Conservation (phyloP, 1,140 invertebrate genomes). For the Macrosteles quadrilineatus region DNA sequence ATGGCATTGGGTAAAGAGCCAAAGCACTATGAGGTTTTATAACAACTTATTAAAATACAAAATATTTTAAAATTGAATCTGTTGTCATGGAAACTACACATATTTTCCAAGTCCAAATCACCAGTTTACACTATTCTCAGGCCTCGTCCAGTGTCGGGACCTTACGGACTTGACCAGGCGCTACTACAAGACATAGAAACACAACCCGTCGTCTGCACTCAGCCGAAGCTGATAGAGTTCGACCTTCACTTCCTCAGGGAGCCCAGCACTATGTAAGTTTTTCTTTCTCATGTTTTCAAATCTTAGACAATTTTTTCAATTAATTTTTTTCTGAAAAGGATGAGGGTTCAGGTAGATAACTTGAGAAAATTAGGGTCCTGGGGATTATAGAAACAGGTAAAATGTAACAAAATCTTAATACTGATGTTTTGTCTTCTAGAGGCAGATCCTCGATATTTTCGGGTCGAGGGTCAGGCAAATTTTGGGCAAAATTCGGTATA, state of each 20-base stretch:
- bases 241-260: constrained; percentile 39
- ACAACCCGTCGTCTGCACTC: neutral
- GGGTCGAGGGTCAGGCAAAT: too few relatives aligned
- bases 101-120: neutral
- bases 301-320: neutral
- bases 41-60: neutral
- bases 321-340: too few relatives aligned
- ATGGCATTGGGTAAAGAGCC: too few relatives aligned
- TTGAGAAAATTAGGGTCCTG: too few relatives aligned
- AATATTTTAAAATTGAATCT: neutral
- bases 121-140: neutral
- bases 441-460: too few relatives aligned
- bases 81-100: constrained; percentile 3
- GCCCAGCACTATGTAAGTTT: constrained; percentile 29
- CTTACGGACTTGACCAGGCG: constrained; percentile 35
- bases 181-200: constrained; percentile 37
- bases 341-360: too few relatives aligned
- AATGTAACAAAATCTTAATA: too few relatives aligned
- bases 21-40: neutral
- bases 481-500: too few relatives aligned
- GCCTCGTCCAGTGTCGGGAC: constrained; percentile 27
- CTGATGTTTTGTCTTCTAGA: too few relatives aligned
- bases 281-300: neutral
- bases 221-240: constrained; percentile 35
- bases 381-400: too few relatives aligned